Base-by-base conservation (phyloP, 35 echinoderm and acorn worm species). In the Ophioderma brevispina region DNA sequence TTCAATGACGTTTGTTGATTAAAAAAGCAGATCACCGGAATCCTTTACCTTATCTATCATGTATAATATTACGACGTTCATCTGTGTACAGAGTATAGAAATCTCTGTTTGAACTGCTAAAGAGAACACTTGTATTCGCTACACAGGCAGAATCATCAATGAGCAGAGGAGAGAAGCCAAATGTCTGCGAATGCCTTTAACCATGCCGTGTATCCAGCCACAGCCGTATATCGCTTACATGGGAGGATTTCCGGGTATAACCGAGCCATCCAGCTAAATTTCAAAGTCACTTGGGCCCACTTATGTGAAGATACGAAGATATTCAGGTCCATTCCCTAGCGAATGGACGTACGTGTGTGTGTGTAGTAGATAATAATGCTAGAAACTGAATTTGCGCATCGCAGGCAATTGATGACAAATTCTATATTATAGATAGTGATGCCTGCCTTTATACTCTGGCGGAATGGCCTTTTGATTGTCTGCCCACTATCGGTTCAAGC, bases 281-380 rank as follows among this genome's bases (percentile, higher is more conserved):
- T 70, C 59, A 70, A 70, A 70, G 59, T 70, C 59, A 70, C 59
- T 70, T 70, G 59, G 59, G 59, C 59, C 59, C 59, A 70, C 59
- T 70, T 70, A 70, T 70, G 59, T 70, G n/a, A 25, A 30, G 59
- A 18, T 70, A 30, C 59, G 10, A 70, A 6, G 59, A 70, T 70
- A 70, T 70, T 70, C 59, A 70, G 17, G 59, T 25, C 59, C 4
- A 70, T 70, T 70, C 59, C 59, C 59, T 70, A 18, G 59, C n/a
- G 59, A 70, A 70, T 70, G 28, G 28, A 8, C 59, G 59, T 70
- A 30, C 28, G 28, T 70, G 59, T 70, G 59, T 70, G 23, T 70
- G n/a, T 6, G 59, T 70, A 70, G 59, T 18, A 25, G 2, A 17
- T 17, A 17, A 46, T 46, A 25, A 70, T 6, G 17, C 5, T 46